These are phyloP conservation scores for Metridium senile DNA, from an alignment of 92 coral and sea anemone genomes.

Conservation along the genomic window DNA sequence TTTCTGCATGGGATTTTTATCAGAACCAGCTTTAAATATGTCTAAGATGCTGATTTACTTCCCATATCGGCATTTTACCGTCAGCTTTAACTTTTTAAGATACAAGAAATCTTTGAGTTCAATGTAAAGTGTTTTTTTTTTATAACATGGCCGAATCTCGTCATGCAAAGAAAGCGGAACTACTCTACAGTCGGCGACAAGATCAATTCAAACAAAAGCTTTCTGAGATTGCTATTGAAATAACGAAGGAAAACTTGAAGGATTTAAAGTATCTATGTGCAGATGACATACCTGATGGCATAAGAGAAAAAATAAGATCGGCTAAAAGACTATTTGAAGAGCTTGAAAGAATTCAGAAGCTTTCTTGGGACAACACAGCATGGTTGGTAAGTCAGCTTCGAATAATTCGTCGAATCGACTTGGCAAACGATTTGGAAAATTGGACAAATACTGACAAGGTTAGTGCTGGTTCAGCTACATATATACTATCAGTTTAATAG, in stretches of 20 bases:
- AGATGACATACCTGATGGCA: background rate
- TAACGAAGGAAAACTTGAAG: background rate
- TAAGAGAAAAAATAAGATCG: background rate
- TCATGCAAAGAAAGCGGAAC: background rate
- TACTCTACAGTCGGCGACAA: background rate
- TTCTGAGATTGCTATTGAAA: background rate
- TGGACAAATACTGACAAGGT: background rate
- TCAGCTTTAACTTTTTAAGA: too few relatives aligned
- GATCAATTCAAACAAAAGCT: background rate
- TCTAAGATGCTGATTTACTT: too few relatives aligned
- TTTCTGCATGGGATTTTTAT: too few relatives aligned
- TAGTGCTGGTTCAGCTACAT: background rate
- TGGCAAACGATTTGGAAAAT: background rate
- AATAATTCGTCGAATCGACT: background rate
- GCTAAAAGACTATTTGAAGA: background rate
- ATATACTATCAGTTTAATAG: background rate
- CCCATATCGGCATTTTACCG: too few relatives aligned
- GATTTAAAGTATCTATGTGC: background rate
- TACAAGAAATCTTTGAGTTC: too few relatives aligned
- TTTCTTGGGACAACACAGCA: background rate
- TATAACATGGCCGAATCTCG: constrained; percentile 9
- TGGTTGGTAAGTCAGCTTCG: background rate
- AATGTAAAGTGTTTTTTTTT: too few relatives aligned
- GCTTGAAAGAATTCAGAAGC: background rate
- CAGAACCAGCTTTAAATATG: too few relatives aligned